These are phyloP conservation scores for fruit fly (Drosophila melanogaster) DNA, from an alignment of 1,140 invertebrate genomes.

Conservation along the genomic window DNA sequence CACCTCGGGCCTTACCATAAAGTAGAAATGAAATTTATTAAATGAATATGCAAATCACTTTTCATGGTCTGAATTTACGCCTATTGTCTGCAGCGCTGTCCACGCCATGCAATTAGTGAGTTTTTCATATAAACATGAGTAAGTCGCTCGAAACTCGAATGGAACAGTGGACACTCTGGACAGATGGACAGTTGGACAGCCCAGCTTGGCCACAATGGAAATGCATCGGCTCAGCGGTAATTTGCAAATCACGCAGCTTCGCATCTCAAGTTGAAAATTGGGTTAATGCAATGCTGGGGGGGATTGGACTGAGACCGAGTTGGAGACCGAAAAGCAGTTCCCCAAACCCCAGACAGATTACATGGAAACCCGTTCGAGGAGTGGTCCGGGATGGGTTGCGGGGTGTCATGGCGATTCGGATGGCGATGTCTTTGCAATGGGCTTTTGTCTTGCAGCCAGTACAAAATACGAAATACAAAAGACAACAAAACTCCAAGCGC, in stretches of 20 bases:
- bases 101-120: slow-evolving; percentile 50
- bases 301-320: slow-evolving; percentile 14
- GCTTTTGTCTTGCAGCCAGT: slow-evolving; percentile 72
- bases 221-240: slow-evolving; percentile 48
- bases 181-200: slow-evolving; percentile 27
- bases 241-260: slow-evolving; percentile 81
- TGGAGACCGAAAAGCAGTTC: slow-evolving; percentile 31
- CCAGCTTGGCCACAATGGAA: slow-evolving; percentile 43
- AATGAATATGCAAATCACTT: slow-evolving; percentile 51
- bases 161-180: slow-evolving; percentile 15
- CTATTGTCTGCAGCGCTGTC: slow-evolving; percentile 41
- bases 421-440: slow-evolving; percentile 35
- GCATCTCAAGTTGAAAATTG: slow-evolving; percentile 80
- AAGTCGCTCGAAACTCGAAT: slow-evolving; percentile 50
- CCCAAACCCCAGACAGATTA: slow-evolving; percentile 51
- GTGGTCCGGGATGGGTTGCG: background rate
- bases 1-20: slow-evolving; percentile 23
- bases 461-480: slow-evolving; percentile 70
- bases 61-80: slow-evolving; percentile 51
- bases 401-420: slow-evolving; percentile 1
- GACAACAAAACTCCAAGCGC: slow-evolving; percentile 73
- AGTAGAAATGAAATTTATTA: slow-evolving; percentile 39
- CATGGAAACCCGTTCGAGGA: slow-evolving; percentile 61
- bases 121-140: slow-evolving; percentile 55
- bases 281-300: slow-evolving; percentile 76